Evolutionary conservation across 2,797 vertebrate genomes (phyloP).

Genomic region (Malacoraja senta): DNA sequence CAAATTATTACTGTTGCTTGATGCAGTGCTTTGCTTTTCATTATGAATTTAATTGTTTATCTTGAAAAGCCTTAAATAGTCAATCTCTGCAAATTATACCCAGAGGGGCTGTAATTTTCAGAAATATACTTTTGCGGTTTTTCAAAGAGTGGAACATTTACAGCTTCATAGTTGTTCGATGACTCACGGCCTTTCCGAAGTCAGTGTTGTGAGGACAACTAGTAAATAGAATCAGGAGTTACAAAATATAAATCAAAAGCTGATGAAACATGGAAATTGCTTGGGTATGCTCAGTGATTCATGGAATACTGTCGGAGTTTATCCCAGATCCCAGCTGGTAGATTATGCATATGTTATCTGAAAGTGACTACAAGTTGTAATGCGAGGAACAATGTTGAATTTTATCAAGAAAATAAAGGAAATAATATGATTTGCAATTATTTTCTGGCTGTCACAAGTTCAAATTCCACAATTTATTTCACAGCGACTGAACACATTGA

Average conservation of each 20-base stretch:
- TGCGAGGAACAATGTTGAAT: neutral
- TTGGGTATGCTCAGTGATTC: neutral
- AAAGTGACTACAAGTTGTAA: neutral
- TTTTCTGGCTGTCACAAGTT: neutral
- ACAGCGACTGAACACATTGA: neutral
- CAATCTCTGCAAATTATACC: neutral
- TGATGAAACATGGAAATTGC: neutral
- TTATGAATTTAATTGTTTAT: neutral
- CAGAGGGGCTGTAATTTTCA: neutral
- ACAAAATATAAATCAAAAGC: neutral
- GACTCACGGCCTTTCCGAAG: neutral
- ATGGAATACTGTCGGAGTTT: neutral
- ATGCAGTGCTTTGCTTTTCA: neutral
- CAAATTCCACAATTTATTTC: neutral
- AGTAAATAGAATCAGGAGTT: neutral
- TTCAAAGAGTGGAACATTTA: neutral
- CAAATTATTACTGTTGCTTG: neutral
- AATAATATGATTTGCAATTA: neutral
- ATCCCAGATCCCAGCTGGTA: constrained; percentile 7
- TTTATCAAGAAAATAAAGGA: neutral
- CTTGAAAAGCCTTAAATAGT: neutral
- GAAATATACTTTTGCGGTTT: neutral
- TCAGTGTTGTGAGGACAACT: neutral
- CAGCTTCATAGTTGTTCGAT: neutral
- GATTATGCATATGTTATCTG: neutral